Evolutionary conservation across 2,797 vertebrate genomes (phyloP), one percentile per base, ranked within the genome.

Genomic region (Hemitrygon akajei): DNA sequence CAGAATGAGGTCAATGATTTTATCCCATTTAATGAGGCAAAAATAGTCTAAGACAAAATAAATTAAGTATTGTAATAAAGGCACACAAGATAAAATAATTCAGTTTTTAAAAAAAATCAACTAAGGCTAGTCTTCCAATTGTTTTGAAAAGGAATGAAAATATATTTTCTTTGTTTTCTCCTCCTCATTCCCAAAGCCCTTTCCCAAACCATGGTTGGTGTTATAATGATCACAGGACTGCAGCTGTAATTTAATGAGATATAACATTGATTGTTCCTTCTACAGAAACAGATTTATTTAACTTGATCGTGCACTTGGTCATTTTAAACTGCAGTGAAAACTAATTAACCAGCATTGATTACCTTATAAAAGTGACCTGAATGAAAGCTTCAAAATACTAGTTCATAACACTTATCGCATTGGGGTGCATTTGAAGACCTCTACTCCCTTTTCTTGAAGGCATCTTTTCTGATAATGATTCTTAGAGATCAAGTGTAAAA

Each of bases 311-410:
- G 76, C 56, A 86, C 22, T 94, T 94, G 80, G 16, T 94, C 84
- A 63, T 94, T 95, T 92, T 94, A 94, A 91, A 91, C 93, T 94
- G 75, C 93, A 94, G 94, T 94, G 93, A 40, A 30, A 87, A 94
- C 89, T 94, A 93, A 47, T 95, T 94, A 95, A 94, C 94, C 93
- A 94, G 92, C 95, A 94, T 93, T 56, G 93, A 94, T 94, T 94
- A 94, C 93, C 91, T 94, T 58, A 79, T 93, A 76, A 76, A 93
- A 93, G 71, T 93, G 73, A 93, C 69, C 81, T 30, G 40, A 76
- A 56, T 75, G 71, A 93, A 93, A 76, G 47, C 91, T 93, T 27
- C 27, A 93, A 93, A 76, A 76, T 93, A 76, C 12, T 76, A 56
- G 37, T 93, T 71, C 40, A 93, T 71, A 93, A 76, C 73, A 92